Conservation (phyloP, 2,888 invertebrate genomes). For the Gortyna flavago region DNA sequence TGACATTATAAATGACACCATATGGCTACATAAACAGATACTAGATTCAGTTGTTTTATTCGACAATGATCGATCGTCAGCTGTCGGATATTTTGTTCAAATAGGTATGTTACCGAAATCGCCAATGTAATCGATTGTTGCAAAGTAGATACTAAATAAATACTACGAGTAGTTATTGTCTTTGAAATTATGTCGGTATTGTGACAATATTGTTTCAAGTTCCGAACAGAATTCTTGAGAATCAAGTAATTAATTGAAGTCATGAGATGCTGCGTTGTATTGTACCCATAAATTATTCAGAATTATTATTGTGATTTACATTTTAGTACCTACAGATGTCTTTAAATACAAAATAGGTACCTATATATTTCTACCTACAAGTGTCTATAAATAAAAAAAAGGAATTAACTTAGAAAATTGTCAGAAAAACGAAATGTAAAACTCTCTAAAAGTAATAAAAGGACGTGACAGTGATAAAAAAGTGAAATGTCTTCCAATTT, state of each 20-base stretch:
- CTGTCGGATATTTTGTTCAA: conserved; percentile 42
- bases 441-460: not conserved
- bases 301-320: not conserved
- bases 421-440: not conserved
- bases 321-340: not conserved
- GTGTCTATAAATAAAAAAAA: not conserved
- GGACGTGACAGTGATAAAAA: too few relatives aligned
- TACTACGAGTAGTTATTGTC: not conserved
- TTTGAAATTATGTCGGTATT: conserved; percentile 35
- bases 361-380: not conserved
- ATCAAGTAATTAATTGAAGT: conserved; percentile 10
- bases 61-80: conserved; percentile 24
- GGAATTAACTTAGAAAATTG: not conserved
- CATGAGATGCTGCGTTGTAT: not conserved
- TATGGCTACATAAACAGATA: not conserved
- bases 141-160: conserved; percentile 34
- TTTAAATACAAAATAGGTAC: not conserved
- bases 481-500: conserved; percentile 12
- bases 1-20: conserved; percentile 20
- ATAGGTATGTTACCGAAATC: conserved; percentile 42
- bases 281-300: conserved; percentile 14
- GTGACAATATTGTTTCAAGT: conserved; percentile 20
- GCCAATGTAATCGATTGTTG: conserved; percentile 34
- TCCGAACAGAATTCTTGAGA: conserved; percentile 8
- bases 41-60: conserved; percentile 1